Evolutionary conservation across 2,113 vertebrate species (phyloP).

Genomic region (Cepphus grylle): DNA sequence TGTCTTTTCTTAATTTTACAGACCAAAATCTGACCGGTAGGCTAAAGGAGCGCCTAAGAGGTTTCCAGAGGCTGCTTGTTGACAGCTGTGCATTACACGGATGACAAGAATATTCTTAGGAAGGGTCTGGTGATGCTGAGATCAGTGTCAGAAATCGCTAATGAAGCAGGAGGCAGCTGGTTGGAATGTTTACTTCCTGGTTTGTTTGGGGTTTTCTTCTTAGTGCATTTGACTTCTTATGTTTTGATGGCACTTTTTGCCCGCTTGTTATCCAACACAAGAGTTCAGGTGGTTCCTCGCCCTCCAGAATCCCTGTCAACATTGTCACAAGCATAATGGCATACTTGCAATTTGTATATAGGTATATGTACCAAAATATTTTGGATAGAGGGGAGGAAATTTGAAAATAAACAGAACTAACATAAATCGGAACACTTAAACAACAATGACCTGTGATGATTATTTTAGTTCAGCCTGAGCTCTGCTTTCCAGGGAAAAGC

Average conservation of each 20-base stretch:
- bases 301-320: not conserved
- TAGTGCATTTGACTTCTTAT: not conserved
- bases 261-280: not conserved
- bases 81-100: not conserved
- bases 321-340: not conserved
- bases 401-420: not conserved
- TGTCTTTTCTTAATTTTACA: not conserved
- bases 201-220: not conserved
- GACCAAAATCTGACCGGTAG: not conserved
- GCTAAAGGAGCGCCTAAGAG: not conserved
- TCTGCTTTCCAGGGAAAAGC: not conserved
- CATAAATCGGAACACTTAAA: not conserved
- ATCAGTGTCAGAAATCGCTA: not conserved
- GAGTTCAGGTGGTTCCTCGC: not conserved
- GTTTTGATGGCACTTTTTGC: not conserved
- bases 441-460: not conserved
- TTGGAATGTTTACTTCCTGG: not conserved
- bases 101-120: not conserved
- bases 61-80: not conserved
- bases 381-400: not conserved
- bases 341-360: not conserved
- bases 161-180: not conserved
- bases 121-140: not conserved
- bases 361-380: not conserved
- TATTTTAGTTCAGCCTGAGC: not conserved